Evolutionary conservation across 2,888 invertebrate species (phyloP).

Genomic region (Chydorus sphaericus): DNA sequence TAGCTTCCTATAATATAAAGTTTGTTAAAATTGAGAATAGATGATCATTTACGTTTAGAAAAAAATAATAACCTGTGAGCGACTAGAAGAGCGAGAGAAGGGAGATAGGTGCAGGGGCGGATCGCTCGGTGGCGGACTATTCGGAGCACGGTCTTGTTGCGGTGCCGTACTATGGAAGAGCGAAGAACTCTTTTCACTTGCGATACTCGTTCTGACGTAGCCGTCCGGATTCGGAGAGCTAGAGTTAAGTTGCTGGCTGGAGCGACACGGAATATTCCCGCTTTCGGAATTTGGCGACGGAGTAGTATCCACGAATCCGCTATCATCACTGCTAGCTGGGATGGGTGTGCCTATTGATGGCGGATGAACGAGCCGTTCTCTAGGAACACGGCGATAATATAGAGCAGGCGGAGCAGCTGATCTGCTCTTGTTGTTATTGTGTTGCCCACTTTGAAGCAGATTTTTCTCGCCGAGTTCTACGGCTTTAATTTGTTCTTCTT

Average conservation of each 20-base stretch:
- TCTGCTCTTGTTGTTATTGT: neutral
- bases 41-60: neutral
- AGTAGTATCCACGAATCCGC: neutral
- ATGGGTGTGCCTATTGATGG: neutral
- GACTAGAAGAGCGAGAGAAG: conserved; percentile 10
- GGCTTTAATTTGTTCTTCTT: too few relatives aligned
- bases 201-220: neutral
- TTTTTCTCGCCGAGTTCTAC: neutral
- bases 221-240: conserved; percentile 13
- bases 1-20: neutral
- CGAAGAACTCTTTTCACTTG: neutral
- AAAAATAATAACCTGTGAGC: conserved; percentile 7
- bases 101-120: conserved; percentile 8
- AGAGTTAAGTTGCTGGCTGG: conserved; percentile 11
- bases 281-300: neutral
- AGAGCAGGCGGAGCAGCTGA: neutral
- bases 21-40: neutral
- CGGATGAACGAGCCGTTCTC: neutral
- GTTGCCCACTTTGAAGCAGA: neutral
- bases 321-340: neutral
- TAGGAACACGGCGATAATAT: neutral
- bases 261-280: conserved; percentile 1
- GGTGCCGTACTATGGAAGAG: conserved; percentile 4
- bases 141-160: conserved; percentile 12
- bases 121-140: conserved; percentile 9